Base-by-base conservation (phyloP, 2,113 vertebrate genomes). In the Brachyistius frenatus region DNA sequence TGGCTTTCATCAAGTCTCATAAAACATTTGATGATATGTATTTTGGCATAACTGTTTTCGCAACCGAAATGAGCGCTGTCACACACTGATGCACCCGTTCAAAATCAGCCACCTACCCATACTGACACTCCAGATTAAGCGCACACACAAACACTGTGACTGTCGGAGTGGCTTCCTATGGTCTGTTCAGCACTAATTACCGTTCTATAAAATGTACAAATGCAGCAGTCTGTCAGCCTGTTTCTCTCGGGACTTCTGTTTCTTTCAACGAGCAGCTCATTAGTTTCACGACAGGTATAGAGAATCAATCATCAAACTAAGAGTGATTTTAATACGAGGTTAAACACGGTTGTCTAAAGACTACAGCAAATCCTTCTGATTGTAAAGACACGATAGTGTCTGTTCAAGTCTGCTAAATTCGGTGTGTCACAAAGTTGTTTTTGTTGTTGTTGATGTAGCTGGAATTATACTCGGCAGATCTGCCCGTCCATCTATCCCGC, bases 171-270 rank as follows among this genome's bases (percentile, higher is more conserved):
- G 37, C 73, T 57, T 68, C 65, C 77, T 65, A 62, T 57, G 56
- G 74, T 75, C 71, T 66, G 37, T 73, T 61, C 75, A 50, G 41
- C 60, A 58, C 78, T 85, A 77, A 86, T 85, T 80, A 68, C 68
- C 52, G 64, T 68, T 77, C n/a, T 44, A 55, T 73, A 70, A 79
- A 81, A 62, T 70, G 65, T 69, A 66, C 41, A 78, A 66, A 2
- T 11, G 5, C 73, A 64, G 56, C 44, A 53, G 32, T 80, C 47
- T 62, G 37, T 56, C 57, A 65, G 72, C 0, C 0, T 49, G 7
- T 36, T 47, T 68, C 66, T 73, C 74, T 30, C 3, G 71, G 39
- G 39, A 76, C 14, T 35, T 3, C 0, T 1, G 32, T 73, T 64
- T 65, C 30, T 74, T 68, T 80, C 49, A 66, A 23, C 35, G 46